These are phyloP conservation scores for Mormyrus iriodes DNA, from an alignment of 2,113 vertebrate species.

Conservation along the genomic window DNA sequence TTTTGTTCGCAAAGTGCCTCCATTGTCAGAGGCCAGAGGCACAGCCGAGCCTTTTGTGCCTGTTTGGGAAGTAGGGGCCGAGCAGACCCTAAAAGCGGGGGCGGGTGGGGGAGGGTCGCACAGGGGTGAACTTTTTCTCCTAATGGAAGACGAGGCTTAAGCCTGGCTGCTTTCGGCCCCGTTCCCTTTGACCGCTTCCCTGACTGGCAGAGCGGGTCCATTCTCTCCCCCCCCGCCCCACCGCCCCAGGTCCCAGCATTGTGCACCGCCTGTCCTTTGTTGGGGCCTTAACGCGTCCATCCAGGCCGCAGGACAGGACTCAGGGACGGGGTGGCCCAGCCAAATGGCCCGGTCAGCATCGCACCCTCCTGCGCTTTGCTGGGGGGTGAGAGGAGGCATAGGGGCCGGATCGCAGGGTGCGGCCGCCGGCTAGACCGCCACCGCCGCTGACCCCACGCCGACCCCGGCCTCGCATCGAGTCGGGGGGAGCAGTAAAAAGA, in stretches of 20 bases:
- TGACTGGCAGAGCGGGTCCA: constrained; percentile 25
- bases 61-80: constrained; percentile 27
- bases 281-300: constrained; percentile 4
- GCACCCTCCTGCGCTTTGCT: neutral
- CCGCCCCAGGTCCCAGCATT: constrained; percentile 15
- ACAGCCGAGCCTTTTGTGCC: constrained; percentile 21
- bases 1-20: constrained; percentile 12
- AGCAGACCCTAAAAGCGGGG: constrained; percentile 37
- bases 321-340: neutral
- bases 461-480: constrained; percentile 76
- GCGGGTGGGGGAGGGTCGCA: constrained; percentile 42
- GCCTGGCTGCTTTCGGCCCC: constrained; percentile 23
- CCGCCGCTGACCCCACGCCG: constrained; percentile 67
- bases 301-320: constrained; percentile 10
- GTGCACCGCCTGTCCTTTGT: constrained; percentile 21
- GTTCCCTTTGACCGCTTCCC: constrained; percentile 40
- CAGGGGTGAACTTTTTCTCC: constrained; percentile 44
- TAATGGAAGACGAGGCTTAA: constrained; percentile 35
- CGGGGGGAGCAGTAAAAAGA: constrained; percentile 71
- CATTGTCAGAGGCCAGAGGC: constrained; percentile 18
- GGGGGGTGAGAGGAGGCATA: constrained; percentile 43
- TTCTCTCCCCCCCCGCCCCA: neutral
- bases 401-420: neutral
- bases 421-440: neutral
- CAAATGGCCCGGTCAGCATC: neutral